Base-by-base conservation (phyloP, 1,140 invertebrate genomes). In the Aphaenogaster rudis region DNA sequence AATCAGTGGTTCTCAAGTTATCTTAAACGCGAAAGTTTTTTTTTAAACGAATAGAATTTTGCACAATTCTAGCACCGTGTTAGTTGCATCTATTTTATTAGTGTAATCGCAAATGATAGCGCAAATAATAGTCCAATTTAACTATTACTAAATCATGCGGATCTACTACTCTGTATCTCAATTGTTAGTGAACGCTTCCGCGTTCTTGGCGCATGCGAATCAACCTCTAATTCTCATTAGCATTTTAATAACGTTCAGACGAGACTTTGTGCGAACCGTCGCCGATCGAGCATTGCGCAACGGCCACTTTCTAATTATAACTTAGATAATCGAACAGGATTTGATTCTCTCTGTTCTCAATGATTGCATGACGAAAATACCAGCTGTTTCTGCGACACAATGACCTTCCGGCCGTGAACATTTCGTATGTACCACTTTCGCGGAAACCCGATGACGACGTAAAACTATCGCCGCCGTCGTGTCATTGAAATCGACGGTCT, bases 401-500 rank as follows among this genome's bases (percentile, higher is more conserved):
- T 82, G n/a, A 86, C 66, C 86, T 71, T 72, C 54, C 66, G 61
- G 3, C 64, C 57, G 66, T 69, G 63, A 86, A 64, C 45, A 72
- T 86, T 86, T 52, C 11, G 52, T 72, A 48, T 39, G 17, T 42
- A 59, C 33, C 21, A 57, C 79, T 87, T 87, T 87, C 80, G 61
- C 69, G 61, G 80, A 87, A 87, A 76, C 33, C 17, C 36, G 36
- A 5, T 33, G 48, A 61, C 57, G 33, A 7, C 42, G 21, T 45
- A 21, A 54, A 69, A 8, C 21, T 39, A 13, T 39, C 13, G 57
- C 8, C 4, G 21, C 2, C n/a, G 69, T 6, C 45, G 69, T 50
- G 76, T 71, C 85, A 86, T 81, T 86, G 77, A 81, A 86, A 81
- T 81, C 64, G 11, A 50, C 82, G 8, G n/a, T 77, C 36, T 59